phyloP scores from a whole-genome alignment of 2,113 vertebrate species.

The Catharus fuscescens region DNA sequence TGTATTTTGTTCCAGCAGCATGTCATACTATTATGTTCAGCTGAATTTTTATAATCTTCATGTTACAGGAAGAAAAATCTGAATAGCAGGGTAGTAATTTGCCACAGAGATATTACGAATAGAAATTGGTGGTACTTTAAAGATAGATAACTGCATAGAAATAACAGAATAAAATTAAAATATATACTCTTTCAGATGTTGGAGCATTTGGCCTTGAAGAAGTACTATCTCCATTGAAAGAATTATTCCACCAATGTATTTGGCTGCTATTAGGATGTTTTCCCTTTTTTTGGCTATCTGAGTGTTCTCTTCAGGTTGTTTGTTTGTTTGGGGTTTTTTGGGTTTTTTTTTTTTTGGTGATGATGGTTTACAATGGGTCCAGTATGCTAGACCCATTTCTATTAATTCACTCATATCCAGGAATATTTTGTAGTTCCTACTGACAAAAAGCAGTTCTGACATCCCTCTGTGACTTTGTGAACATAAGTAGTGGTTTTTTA shows the following conservation, averaged over 20 bases:
- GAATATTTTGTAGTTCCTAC: background rate
- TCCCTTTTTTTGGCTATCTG: background rate
- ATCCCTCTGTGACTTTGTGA: background rate
- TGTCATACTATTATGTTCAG: background rate
- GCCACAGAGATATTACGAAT: background rate
- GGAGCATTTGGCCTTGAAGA: background rate
- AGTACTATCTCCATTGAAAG: background rate
- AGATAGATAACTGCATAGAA: background rate
- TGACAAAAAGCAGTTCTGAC: slow-evolving; percentile 4
- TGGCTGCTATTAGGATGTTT: background rate
- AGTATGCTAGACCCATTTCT: background rate
- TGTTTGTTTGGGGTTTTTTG: background rate
- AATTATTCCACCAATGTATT: background rate
- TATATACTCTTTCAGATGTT: background rate
- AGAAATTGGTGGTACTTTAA: background rate
- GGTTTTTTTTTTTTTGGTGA: background rate
- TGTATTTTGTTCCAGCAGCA: background rate
- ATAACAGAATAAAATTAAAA: background rate
- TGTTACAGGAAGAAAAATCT: background rate
- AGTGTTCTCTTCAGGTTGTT: background rate
- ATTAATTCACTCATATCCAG: background rate
- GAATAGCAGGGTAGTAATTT: background rate
- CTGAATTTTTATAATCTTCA: background rate
- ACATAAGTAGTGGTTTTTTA: slow-evolving; percentile 18
- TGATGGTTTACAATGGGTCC: background rate